phyloP scores from a whole-genome alignment of 2,113 vertebrate genomes.

The Macquaria australasica region DNA sequence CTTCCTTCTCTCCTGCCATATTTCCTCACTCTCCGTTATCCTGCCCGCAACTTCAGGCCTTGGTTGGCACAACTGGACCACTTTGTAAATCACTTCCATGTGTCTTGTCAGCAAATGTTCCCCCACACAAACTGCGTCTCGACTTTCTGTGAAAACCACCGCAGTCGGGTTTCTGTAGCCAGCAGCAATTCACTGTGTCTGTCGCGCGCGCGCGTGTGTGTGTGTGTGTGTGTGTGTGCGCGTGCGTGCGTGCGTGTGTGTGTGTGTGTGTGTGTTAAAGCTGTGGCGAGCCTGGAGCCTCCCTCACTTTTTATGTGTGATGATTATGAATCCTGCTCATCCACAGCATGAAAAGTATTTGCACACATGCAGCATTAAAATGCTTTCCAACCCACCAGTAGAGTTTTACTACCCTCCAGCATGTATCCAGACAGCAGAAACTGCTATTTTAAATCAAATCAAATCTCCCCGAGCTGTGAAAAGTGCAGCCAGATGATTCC shows the following conservation, averaged over 20 bases:
- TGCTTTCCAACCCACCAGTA: constrained; percentile 8
- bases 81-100: constrained; percentile 56
- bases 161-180: constrained; percentile 15
- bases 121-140: constrained; percentile 49
- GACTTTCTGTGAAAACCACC: constrained; percentile 53
- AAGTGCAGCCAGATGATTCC: constrained; percentile 21
- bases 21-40: constrained; percentile 33
- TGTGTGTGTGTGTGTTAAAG: background rate
- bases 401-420: constrained; percentile 10
- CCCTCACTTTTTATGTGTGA: background rate
- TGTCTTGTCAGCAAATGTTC: constrained; percentile 62
- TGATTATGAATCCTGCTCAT: constrained; percentile 40
- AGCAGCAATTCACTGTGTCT: constrained; percentile 2
- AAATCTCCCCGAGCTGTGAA: constrained; percentile 35
- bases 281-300: constrained; percentile 12
- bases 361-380: constrained; percentile 32
- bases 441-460: constrained; percentile 29
- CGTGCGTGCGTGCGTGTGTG: background rate
- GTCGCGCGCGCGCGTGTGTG: too few relatives aligned
- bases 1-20: constrained; percentile 26
- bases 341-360: constrained; percentile 34
- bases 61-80: constrained; percentile 19
- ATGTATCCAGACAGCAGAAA: constrained; percentile 18
- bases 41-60: constrained; percentile 26
- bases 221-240: too few relatives aligned